Evolutionary conservation across 1,140 invertebrate species (phyloP), one percentile per base, ranked within the genome.

Genomic region (Andrena cerasifolii): DNA sequence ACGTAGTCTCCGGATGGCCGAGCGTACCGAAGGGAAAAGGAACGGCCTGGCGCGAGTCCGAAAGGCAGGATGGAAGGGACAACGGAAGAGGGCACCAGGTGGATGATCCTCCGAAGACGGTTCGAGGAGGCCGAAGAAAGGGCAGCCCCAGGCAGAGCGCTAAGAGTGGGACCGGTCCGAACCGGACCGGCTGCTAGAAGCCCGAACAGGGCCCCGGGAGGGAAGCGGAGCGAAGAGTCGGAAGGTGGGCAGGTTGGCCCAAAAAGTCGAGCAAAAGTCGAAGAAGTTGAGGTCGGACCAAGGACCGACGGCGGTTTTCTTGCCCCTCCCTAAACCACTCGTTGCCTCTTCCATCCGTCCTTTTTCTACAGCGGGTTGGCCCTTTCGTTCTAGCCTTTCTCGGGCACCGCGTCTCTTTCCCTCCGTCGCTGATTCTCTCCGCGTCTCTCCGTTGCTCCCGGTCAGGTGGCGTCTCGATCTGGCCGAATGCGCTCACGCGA

Each of bases 201-300:
- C 54, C 49, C 26, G 61, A 74, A 63, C 47, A 21, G 51, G 40
- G 70, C 28, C 10, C 49, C 66, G 18, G 31, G 67, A 47, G 56
- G 53, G 62, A 59, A 63, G n/a, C 53, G 51, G 54, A 45, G 72
- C 45, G 58, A 43, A 7, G 40, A 68, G 71, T 73, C 74, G 81
- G 82, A 82, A 74, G 65, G n/a, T n/a, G n/a, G 70, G 86, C 81
- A 80, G 73, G 75, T 85, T 78, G 76, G 84, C 53, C 82, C 82
- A 80, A 87, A 86, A 82, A 84, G 80, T 84, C 82, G 74, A 68
- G 78, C 63, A 85, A 85, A 84, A 89, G 81, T 82, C 79, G 78
- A 80, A 82, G 78, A 82, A 84, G 77, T 80, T 14, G 73, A 33
- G 67, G 63, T 74, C 79, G 78, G 63, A 80, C 83, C 82, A 85